Evolutionary conservation across 2,888 invertebrate genomes (phyloP).

Genomic region (Aspidapion aeneum): DNA sequence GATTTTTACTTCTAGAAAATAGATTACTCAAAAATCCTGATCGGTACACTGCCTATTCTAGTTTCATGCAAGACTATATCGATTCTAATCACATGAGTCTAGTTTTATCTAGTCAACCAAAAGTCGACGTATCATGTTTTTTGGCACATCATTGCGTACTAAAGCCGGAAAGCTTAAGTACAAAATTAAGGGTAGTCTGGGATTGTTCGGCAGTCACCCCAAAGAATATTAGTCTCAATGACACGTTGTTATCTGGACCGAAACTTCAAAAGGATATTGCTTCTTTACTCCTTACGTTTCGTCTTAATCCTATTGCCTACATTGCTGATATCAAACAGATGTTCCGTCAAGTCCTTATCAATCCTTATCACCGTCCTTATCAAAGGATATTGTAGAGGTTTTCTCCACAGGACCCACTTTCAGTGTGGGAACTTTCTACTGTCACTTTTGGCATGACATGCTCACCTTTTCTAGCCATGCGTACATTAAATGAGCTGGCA

Average conservation of each 20-base stretch:
- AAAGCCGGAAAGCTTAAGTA: too few species aligned
- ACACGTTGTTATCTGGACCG: conserved; percentile 6
- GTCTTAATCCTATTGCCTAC: conserved; percentile 2
- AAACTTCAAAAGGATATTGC: conserved; percentile 10
- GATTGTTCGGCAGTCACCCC: too few species aligned
- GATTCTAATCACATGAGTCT: too few species aligned
- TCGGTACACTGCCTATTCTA: too few species aligned
- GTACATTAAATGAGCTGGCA: conserved; percentile 4
- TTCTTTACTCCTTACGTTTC: conserved; percentile 6
- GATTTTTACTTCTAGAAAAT: too few species aligned
- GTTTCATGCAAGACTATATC: too few species aligned
- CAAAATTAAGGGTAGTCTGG: too few species aligned
- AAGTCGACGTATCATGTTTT: too few species aligned
- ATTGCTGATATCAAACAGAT: conserved; percentile 9
- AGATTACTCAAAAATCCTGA: too few species aligned
- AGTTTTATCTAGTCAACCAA: too few species aligned
- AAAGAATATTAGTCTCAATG: too few species aligned
- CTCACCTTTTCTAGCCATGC: conserved; percentile 4
- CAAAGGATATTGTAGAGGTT: conserved; percentile 11
- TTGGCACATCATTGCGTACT: too few species aligned
- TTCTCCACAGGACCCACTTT: conserved; percentile 5
- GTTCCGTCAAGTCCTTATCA: conserved; percentile 6
- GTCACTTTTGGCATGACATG: conserved; percentile 8
- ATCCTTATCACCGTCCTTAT: not conserved
- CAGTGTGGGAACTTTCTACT: conserved; percentile 1